phyloP scores from a whole-genome alignment of 2,113 vertebrate genomes.

The Xenopus borealis region DNA sequence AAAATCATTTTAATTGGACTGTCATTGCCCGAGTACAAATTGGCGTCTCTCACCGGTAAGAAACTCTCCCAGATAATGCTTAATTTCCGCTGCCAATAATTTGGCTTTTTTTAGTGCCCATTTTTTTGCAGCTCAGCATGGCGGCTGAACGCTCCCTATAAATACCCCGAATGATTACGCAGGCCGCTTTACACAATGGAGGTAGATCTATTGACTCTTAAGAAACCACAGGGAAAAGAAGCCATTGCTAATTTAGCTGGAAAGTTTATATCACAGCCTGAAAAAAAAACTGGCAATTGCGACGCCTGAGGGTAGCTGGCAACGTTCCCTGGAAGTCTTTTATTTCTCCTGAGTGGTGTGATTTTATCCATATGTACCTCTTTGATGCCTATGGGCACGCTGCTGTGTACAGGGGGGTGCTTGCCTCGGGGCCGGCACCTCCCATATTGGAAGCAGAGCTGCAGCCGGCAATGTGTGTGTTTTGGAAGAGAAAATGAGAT shows the following conservation, averaged over 20 bases:
- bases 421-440: constrained; percentile 17
- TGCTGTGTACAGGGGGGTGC: constrained; percentile 28
- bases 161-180: neutral
- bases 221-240: constrained; percentile 32
- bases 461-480: neutral
- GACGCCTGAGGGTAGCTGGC: constrained; percentile 38
- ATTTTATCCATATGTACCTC: constrained; percentile 43
- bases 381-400: constrained; percentile 37
- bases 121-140: no score
- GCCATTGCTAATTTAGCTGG: constrained; percentile 37
- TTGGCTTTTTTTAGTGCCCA: no score
- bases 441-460: constrained; percentile 6
- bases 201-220: constrained; percentile 23
- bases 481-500: constrained; percentile 2
- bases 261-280: constrained; percentile 36
- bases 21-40: no score
- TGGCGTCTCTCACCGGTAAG: no score
- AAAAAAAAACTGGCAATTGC: constrained; percentile 19
- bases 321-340: constrained; percentile 34
- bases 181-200: constrained; percentile 12
- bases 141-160: neutral
- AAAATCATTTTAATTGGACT: no score
- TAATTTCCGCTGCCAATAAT: no score
- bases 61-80: no score
- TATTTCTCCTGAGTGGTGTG: constrained; percentile 40